Evolutionary conservation across 2,888 invertebrate species (phyloP).

Genomic region (Mactromeris polynyma): DNA sequence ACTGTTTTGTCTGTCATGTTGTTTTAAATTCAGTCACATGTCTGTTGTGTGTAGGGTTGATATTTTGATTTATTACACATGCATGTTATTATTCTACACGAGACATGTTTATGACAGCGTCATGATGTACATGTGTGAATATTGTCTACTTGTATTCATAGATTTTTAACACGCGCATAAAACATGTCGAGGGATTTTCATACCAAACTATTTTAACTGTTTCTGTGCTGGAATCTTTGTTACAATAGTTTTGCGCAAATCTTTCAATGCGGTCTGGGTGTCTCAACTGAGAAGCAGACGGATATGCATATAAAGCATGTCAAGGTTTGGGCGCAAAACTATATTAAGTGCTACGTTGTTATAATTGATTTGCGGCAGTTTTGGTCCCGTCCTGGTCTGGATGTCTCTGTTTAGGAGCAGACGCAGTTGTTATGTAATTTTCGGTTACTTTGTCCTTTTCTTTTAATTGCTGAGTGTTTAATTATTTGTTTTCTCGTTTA

Average conservation of each 20-base stretch:
- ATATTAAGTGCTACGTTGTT: too few species aligned
- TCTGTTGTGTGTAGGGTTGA: neutral
- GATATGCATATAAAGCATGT: too few species aligned
- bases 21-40: too few species aligned
- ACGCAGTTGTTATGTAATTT: neutral
- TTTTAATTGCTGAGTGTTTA: neutral
- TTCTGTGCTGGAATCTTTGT: too few species aligned
- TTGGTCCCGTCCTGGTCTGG: too few species aligned
- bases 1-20: neutral
- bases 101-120: conserved; percentile 15
- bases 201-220: too few species aligned
- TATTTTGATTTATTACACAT: neutral
- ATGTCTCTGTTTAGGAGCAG: neutral
- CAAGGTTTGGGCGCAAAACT: too few species aligned
- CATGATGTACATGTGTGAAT: neutral
- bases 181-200: neutral
- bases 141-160: neutral
- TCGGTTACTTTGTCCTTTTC: neutral
- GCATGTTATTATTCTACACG: neutral
- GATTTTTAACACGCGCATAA: neutral
- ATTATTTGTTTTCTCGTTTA: neutral
- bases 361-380: too few species aligned
- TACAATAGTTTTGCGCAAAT: too few species aligned
- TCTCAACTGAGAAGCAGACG: neutral
- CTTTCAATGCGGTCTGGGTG: neutral